Evolutionary conservation across 2,113 vertebrate genomes (phyloP), one percentile per base, ranked within the genome.

Genomic region (Callionymus lyra): DNA sequence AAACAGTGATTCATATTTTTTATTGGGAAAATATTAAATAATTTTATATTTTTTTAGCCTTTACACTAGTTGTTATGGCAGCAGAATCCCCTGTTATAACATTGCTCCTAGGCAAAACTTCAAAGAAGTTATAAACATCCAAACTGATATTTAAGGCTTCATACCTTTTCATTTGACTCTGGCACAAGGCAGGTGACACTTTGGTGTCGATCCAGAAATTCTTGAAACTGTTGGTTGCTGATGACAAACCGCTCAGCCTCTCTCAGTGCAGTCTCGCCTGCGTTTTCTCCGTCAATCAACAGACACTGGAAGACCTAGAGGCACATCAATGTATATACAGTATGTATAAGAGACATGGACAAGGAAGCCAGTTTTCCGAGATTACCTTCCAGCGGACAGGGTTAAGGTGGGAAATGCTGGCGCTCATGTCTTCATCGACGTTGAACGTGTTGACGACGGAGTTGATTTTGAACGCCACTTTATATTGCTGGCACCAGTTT

Each of bases 391-490:
- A 98, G 62, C 93, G 90, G 42, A 96, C 85, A 0, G 93, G 94
- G 53, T 72, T 88, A 8, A 98, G 84, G 3, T 59, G 52, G 9
- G 27, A 41, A 44, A 98, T 92, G 31, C 84, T 53, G 1, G 89
- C 81, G 0, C 56, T 72, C 92, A 98, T 94, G 44, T 97, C 89
- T 65, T 97, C 92, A 0, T 91, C 84, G 16, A 90, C 35, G 1
- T 98, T 98, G 72, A 89, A 97, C 15, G 81, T 88, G 66, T 94
- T 97, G 57, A 97, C 89, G 42, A 98, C 94, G 0, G 94, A 94
- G 50, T 98, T 98, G 61, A 98, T 87, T 70, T 98, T 98, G 78
- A 98, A 95, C 2, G 93, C 93, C 52, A 98, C 91, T 47, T 74
- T 82, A 15, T 96, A 91, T 0, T 91, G 57, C 9, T 40, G 62